Percentiles rank a stretch among this genome's conserved stretches.
phyloP scores from a whole-genome alignment of 2,888 invertebrate species.

The Acanthococcus lagerstroemiae region DNA sequence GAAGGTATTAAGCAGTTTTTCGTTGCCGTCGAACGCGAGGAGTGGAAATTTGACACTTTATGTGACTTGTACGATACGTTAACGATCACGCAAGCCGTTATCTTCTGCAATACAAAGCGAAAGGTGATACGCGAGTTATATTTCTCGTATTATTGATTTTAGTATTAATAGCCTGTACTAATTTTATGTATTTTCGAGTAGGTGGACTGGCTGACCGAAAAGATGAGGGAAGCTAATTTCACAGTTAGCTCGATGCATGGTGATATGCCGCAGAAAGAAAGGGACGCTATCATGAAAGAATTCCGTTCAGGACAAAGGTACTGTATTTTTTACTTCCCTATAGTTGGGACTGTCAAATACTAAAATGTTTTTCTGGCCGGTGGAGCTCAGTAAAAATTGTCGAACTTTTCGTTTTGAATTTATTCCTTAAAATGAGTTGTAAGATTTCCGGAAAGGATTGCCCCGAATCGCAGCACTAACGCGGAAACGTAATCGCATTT shows the following conservation, averaged over 20 bases:
- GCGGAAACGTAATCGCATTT: too few species aligned
- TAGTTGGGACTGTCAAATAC: not conserved
- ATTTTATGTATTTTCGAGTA: constrained; percentile 35
- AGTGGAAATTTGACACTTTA: constrained; percentile 99
- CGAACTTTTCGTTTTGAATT: not conserved
- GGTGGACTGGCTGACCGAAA: constrained; percentile 98
- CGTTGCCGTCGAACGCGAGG: constrained; percentile 96
- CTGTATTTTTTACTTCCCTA: constrained; percentile 16
- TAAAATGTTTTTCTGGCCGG: too few species aligned
- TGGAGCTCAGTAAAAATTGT: not conserved
- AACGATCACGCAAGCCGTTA: constrained; percentile 98
- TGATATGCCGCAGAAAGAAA: constrained; percentile 94
- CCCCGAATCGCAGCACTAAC: too few species aligned
- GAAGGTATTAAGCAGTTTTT: constrained; percentile 99
- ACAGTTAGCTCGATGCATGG: constrained; percentile 99
- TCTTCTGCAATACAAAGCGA: constrained; percentile 95
- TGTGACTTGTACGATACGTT: constrained; percentile 97
- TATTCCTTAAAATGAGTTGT: too few species aligned
- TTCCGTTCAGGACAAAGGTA: constrained; percentile 86
- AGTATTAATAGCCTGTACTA: not conserved
- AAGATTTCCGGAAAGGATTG: too few species aligned
- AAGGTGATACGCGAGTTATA: constrained; percentile 47
- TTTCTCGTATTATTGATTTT: not conserved
- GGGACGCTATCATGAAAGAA: constrained; percentile 98
- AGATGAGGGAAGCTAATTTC: constrained; percentile 98